Percentiles rank a stretch among this genome's conserved stretches.
phyloP scores from a whole-genome alignment of 92 coral and sea anemone genomes.

The Metridium senile region DNA sequence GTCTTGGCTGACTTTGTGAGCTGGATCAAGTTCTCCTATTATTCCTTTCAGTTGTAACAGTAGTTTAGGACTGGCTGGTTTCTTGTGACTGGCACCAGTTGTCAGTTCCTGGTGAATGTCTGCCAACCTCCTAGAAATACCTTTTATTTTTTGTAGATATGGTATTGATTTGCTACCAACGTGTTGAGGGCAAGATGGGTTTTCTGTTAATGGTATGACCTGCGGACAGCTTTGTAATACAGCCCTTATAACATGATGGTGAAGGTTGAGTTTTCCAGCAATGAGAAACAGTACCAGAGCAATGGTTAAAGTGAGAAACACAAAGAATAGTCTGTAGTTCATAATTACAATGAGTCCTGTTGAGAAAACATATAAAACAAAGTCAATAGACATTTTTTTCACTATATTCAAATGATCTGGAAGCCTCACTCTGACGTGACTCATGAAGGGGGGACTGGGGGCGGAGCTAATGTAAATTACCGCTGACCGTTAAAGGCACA shows the following conservation, averaged over 20 bases:
- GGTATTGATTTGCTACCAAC: background rate
- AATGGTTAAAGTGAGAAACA: background rate
- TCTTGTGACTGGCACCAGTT: background rate
- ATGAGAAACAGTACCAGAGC: background rate
- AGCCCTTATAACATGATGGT: background rate
- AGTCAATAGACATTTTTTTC: too few relatives aligned
- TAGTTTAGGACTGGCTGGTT: conserved; percentile 11
- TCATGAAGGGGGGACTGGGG: too few relatives aligned
- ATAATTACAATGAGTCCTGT: too few relatives aligned
- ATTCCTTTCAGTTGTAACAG: conserved; percentile 17
- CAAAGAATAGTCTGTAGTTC: background rate
- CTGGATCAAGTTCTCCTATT: conserved; percentile 32
- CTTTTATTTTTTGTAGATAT: background rate
- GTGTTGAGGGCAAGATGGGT: too few relatives aligned
- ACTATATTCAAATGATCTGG: too few relatives aligned
- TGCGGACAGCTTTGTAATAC: background rate
- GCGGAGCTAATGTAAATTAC: too few relatives aligned
- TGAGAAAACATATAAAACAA: too few relatives aligned
- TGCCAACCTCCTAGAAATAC: background rate
- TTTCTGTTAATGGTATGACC: background rate
- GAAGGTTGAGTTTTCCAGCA: background rate
- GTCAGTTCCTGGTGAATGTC: conserved; percentile 1
- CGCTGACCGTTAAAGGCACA: too few relatives aligned
- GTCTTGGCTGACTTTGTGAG: conserved; percentile 19
- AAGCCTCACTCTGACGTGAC: too few relatives aligned